A percentile compares a stretch with the other conserved stretches of the same genome.
Conservation (phyloP, 2,113 vertebrate species). For the Pungitius pungitius region DNA sequence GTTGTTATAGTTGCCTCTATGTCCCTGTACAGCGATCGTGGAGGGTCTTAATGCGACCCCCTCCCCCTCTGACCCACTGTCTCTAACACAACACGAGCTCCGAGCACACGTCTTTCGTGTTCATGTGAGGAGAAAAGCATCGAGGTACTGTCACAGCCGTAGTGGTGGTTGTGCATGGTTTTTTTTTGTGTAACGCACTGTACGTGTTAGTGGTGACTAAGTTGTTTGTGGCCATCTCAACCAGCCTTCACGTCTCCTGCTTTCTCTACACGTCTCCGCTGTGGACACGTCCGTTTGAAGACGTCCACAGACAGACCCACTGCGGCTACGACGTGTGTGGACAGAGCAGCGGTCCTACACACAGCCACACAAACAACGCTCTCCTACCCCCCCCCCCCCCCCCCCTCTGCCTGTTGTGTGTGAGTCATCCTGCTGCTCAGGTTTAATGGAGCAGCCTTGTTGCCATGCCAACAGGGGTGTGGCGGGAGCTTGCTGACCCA, state of each 20-base stretch:
- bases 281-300: background rate
- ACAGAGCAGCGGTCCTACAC: slow-evolving; percentile 2
- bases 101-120: too few species aligned
- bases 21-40: too few species aligned
- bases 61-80: too few species aligned
- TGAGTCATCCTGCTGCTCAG: slow-evolving; percentile 53
- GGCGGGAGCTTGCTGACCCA: slow-evolving; percentile 76
- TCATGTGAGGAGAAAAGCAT: too few species aligned
- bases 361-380: slow-evolving; percentile 4
- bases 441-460: slow-evolving; percentile 73
- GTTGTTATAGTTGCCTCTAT: too few species aligned
- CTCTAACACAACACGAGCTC: too few species aligned
- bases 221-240: background rate
- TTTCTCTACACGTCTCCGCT: background rate
- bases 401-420: background rate
- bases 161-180: too few species aligned
- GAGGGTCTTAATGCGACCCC: too few species aligned
- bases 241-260: background rate
- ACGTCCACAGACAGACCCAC: background rate
- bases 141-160: too few species aligned
- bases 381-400: background rate
- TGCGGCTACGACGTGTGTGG: background rate
- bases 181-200: too few species aligned
- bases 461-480: slow-evolving; percentile 73
- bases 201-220: background rate